Percentiles rank a stretch among this genome's conserved stretches.
Conservation (phyloP, 2,797 vertebrate species). For the Spinibarbus caldwelli region DNA sequence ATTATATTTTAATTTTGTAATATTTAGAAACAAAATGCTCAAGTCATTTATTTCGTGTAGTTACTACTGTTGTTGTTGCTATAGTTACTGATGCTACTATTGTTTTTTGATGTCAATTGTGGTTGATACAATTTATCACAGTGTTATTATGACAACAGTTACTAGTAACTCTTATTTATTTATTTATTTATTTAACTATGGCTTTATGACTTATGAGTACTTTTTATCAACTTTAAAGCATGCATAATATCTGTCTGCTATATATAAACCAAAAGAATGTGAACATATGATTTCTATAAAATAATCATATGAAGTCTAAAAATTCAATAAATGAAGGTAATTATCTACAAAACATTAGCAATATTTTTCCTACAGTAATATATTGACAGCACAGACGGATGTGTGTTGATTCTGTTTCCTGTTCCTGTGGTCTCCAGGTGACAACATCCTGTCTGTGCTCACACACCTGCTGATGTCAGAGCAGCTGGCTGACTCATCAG, state of each 20-base stretch:
- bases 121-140: not conserved
- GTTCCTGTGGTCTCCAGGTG: conserved; percentile 77
- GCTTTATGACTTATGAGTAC: not conserved
- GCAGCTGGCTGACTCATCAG: conserved; percentile 84
- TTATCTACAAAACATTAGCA: not conserved
- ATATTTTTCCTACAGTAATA: not conserved
- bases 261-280: not conserved
- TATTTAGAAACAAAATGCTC: not conserved
- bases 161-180: not conserved
- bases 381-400: not conserved
- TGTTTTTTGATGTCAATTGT: not conserved
- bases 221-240: not conserved
- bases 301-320: too few relatives aligned
- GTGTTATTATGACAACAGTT: not conserved
- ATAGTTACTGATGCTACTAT: not conserved
- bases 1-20: not conserved
- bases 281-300: too few relatives aligned
- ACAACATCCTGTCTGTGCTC: conserved; percentile 94
- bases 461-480: conserved; percentile 87
- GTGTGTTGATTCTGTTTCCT: not conserved
- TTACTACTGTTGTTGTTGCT: not conserved
- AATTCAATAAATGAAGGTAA: not conserved
- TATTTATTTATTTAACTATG: too few relatives aligned
- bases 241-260: too few relatives aligned
- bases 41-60: not conserved